A percentile compares a stretch with the other conserved stretches of the same genome.
These are phyloP conservation scores for Dexiosoma caninum DNA, from an alignment of 2,888 invertebrate genomes.

Conservation along the genomic window DNA sequence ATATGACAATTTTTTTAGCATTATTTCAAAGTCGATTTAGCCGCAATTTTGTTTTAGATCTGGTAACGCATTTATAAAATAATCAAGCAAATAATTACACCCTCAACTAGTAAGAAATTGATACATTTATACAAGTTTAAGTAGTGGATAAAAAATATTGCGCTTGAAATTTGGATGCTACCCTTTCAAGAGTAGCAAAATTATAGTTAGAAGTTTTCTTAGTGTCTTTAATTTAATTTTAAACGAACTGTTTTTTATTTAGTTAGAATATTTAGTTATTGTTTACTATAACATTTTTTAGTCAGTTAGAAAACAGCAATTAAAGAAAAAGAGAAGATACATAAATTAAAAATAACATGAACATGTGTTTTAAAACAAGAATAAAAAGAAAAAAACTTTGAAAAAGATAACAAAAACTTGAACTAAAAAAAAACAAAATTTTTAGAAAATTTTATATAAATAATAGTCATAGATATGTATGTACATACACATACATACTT, in stretches of 20 bases:
- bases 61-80: too few relatives aligned
- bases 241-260: not conserved
- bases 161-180: not conserved
- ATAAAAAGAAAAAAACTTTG: not conserved
- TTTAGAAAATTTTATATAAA: constrained; percentile 17
- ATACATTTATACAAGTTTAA: constrained; percentile 1
- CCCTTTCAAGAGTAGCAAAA: not conserved
- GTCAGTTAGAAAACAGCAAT: not conserved
- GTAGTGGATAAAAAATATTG: not conserved
- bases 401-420: not conserved
- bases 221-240: too few relatives aligned
- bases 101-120: not conserved
- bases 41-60: too few relatives aligned
- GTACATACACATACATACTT: too few relatives aligned
- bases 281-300: not conserved
- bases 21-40: too few relatives aligned
- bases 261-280: not conserved
- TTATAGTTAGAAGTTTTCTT: too few relatives aligned
- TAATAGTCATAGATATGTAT: too few relatives aligned
- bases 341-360: not conserved
- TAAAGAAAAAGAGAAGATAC: not conserved
- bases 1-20: too few relatives aligned
- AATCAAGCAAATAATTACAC: constrained; percentile 2
- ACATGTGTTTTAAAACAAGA: not conserved
- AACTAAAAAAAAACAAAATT: not conserved